Conservation (phyloP, 2,888 invertebrate species). For the Synanthedon formicaeformis region DNA sequence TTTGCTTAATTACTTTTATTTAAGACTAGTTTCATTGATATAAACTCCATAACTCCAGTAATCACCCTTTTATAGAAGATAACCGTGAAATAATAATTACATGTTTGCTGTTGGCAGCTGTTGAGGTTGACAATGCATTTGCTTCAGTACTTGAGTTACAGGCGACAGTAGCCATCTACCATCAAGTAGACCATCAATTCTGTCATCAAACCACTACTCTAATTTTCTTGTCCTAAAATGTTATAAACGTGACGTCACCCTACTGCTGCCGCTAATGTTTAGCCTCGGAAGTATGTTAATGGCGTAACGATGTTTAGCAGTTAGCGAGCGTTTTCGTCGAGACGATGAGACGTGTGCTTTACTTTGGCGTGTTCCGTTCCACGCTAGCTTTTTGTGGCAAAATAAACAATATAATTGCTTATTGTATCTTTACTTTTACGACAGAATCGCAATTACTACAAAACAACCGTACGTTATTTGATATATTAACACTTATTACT, state of each 20-base stretch:
- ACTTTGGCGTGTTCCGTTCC: background rate
- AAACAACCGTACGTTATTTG: no score
- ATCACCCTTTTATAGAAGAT: no score
- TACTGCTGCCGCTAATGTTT: conserved; percentile 4
- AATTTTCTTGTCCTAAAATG: no score
- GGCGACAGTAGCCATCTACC: background rate
- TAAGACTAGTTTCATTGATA: no score
- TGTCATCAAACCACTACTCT: background rate
- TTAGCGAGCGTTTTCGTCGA: background rate
- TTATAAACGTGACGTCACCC: background rate
- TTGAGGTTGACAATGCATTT: background rate
- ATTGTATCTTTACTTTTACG: no score
- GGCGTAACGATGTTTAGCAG: conserved; percentile 8
- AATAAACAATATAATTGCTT: no score
- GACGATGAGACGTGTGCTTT: background rate
- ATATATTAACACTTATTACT: no score
- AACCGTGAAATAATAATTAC: no score
- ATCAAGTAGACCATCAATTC: background rate
- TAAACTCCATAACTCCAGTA: no score
- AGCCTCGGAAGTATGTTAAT: conserved; percentile 8
- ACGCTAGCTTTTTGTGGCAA: conserved; percentile 1
- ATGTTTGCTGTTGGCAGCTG: no score
- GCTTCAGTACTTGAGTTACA: background rate
- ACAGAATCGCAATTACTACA: no score
- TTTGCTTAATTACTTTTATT: no score